phyloP scores from a whole-genome alignment of 2,113 vertebrate species.

The Leucosticte australis region DNA sequence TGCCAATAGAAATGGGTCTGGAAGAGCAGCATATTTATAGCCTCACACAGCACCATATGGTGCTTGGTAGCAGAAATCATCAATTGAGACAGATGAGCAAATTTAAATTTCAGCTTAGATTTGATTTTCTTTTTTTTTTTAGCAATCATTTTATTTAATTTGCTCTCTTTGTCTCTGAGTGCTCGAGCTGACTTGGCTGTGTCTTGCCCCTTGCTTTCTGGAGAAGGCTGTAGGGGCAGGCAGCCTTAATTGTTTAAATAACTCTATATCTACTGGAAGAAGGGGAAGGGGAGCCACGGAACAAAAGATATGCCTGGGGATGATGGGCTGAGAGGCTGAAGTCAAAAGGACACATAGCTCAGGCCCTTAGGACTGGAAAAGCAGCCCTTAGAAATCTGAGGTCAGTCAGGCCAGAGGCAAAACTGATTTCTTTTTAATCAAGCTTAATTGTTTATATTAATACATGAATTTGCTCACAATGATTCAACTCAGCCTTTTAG shows the following conservation, averaged over 20 bases:
- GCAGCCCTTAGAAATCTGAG: slow-evolving; percentile 17
- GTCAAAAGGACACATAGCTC: slow-evolving; percentile 41
- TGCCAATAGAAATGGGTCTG: slow-evolving; percentile 36
- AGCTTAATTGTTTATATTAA: slow-evolving; percentile 53
- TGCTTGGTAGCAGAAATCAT: slow-evolving; percentile 16
- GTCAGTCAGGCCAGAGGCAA: slow-evolving; percentile 32
- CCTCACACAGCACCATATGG: slow-evolving; percentile 34
- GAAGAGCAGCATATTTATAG: slow-evolving; percentile 18
- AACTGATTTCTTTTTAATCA: slow-evolving; percentile 54
- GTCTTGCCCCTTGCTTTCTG: not conserved
- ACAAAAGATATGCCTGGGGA: slow-evolving; percentile 10
- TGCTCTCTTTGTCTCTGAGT: not conserved
- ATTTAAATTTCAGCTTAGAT: slow-evolving; percentile 29
- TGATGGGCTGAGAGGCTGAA: not conserved
- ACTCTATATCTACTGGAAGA: not conserved
- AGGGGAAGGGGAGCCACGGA: not conserved
- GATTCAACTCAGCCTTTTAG: not conserved
- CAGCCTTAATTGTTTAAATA: slow-evolving; percentile 51
- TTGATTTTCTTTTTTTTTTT: not conserved
- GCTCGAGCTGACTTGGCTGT: not conserved
- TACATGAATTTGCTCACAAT: not conserved
- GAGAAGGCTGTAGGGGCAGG: not conserved
- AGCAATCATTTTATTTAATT: not conserved
- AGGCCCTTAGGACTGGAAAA: slow-evolving; percentile 25
- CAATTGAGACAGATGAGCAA: slow-evolving; percentile 39